Evolutionary conservation across 2,888 invertebrate genomes (phyloP), one percentile per base, ranked within the genome.

Genomic region (Cistogaster globosa): DNA sequence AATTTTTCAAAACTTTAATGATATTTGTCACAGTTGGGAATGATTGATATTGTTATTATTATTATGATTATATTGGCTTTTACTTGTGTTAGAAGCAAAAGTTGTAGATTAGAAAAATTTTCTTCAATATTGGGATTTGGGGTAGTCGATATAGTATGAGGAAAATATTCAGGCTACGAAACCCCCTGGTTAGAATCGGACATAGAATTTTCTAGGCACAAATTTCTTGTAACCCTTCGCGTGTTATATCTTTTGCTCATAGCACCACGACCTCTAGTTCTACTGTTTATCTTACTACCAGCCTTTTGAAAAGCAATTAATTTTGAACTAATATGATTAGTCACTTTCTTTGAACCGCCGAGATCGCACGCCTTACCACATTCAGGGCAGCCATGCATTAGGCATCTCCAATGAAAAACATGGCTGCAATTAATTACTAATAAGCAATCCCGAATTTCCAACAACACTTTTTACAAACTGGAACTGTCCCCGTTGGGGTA

Each of bases 221-320:
- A 48, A 48, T 48, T 48, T 48, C 16, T 48, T 16, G 48, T 48
- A 48, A 48, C 48, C 2, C 14, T 48, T 14, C 48, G 48, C 11
- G 48, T 48, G 48, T 48, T 48, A 48, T 48, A 48, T 16, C 48
- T 14, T 48, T 48, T 48, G 48, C 48, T 48, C 48, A 48, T 48
- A 48, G 48, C 48, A 12, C 48, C 48, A 12, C 48, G 48, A 48
- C 48, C 16, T 48, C n/a, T 48, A 14, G 16, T 6, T 48, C 12
- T 48, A 48, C 8, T 7, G 26, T 38, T 8, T 38, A 38, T 7
- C 12, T 38, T 6, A 38, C 38, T 12, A 38, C 6, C 14, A 48
- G 48, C 16, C 14, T 48, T 48, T 16, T 8, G 4, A 12, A 38
- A 4, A 12, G 48, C 5, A 48, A 11, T 48, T 16, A 16, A 14